Percentiles rank a stretch among this genome's conserved stretches.
Evolutionary conservation across 2,797 vertebrate genomes (phyloP).

Genomic region (Nannoperca australis): DNA sequence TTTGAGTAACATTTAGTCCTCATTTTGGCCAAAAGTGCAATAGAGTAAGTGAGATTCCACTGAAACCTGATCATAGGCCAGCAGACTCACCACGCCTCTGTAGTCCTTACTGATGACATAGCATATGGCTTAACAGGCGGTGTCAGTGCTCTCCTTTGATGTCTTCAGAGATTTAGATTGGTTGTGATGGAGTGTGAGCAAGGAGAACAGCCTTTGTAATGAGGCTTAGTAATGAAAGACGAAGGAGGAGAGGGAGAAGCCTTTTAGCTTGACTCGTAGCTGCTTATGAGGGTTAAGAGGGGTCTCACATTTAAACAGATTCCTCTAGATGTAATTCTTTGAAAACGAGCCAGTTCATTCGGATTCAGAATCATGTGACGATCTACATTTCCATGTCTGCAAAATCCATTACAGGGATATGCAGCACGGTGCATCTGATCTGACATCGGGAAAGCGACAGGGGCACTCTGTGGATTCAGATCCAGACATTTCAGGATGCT

Average conservation of each 20-base stretch:
- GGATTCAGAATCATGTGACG: conserved; percentile 53
- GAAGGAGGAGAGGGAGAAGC: conserved; percentile 19
- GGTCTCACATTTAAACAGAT: conserved; percentile 39
- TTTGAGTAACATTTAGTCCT: neutral
- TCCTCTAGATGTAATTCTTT: conserved; percentile 50
- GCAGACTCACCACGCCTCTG: neutral
- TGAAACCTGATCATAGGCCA: conserved; percentile 20
- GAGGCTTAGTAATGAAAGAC: conserved; percentile 39
- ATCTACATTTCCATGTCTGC: conserved; percentile 17
- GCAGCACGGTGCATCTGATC: conserved; percentile 29
- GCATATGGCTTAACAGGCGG: neutral
- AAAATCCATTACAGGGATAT: conserved; percentile 21
- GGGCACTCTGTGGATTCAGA: conserved; percentile 8
- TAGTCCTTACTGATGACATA: neutral
- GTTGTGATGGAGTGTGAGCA: conserved; percentile 45
- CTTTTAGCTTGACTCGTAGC: conserved; percentile 45
- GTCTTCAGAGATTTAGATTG: conserved; percentile 40
- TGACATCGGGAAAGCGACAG: conserved; percentile 19
- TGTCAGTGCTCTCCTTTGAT: conserved; percentile 52
- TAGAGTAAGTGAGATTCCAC: neutral
- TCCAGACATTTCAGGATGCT: conserved; percentile 1
- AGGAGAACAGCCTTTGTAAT: conserved; percentile 30
- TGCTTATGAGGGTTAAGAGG: conserved; percentile 38
- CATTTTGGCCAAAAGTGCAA: neutral
- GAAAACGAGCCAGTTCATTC: conserved; percentile 54